Evolutionary conservation across 2,797 vertebrate genomes (phyloP).

Genomic region (Enteromius treurensis): DNA sequence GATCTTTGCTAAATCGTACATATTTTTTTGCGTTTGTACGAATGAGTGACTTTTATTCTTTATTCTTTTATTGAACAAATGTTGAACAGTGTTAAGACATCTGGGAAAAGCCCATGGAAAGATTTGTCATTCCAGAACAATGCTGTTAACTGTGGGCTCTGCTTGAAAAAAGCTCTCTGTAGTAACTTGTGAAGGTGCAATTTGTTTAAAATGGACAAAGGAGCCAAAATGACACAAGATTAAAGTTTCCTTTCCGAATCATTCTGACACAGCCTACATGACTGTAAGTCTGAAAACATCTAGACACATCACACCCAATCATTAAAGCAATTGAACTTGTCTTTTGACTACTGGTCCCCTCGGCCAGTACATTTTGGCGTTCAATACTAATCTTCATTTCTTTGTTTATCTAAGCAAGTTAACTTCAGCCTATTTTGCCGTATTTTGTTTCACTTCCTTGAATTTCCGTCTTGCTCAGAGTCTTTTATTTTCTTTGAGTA

Average conservation of each 20-base stretch:
- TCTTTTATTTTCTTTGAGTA: conserved; percentile 36
- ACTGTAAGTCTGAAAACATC: conserved; percentile 22
- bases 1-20: too few relatives aligned
- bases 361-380: neutral
- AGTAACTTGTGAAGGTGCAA: conserved; percentile 35
- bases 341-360: neutral
- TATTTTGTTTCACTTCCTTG: conserved; percentile 37
- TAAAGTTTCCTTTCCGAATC: conserved; percentile 27
- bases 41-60: neutral
- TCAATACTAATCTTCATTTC: conserved; percentile 25
- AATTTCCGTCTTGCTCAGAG: conserved; percentile 1
- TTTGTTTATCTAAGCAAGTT: conserved; percentile 39
- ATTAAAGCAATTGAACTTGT: conserved; percentile 1
- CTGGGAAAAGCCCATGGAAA: conserved; percentile 26
- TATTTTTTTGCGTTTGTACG: too few relatives aligned
- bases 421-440: conserved; percentile 11
- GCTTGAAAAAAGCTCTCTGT: neutral
- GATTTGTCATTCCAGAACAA: neutral
- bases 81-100: conserved; percentile 7
- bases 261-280: conserved; percentile 14
- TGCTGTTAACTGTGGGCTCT: neutral
- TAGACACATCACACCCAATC: conserved; percentile 37
- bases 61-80: neutral
- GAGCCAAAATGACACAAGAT: conserved; percentile 7
- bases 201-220: conserved; percentile 15